phyloP scores from a whole-genome alignment of 92 coral and sea anemone genomes.

The Porites rus region DNA sequence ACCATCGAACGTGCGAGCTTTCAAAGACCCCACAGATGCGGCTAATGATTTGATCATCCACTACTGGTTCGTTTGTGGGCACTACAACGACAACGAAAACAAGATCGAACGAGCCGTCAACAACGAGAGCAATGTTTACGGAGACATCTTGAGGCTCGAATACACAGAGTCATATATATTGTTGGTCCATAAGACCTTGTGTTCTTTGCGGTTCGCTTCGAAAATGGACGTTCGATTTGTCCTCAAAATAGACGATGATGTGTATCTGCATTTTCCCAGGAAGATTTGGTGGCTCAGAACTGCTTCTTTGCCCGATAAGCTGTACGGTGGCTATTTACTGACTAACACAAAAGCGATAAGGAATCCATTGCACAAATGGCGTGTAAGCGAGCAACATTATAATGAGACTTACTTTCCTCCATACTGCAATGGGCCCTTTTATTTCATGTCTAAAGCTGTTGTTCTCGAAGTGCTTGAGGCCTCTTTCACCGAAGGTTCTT shows the following conservation, averaged over 20 bases:
- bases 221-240: conserved; percentile 40
- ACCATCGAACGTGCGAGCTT: neutral
- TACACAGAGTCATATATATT: conserved; percentile 38
- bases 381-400: neutral
- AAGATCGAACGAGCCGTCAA: neutral
- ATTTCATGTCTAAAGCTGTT: conserved; percentile 47
- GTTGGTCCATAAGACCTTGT: conserved; percentile 51
- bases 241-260: conserved; percentile 64
- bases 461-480: conserved; percentile 33
- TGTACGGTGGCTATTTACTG: conserved; percentile 41
- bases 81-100: neutral
- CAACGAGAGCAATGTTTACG: conserved; percentile 2
- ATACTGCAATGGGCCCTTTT: conserved; percentile 57
- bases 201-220: conserved; percentile 44
- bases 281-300: conserved; percentile 52
- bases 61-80: conserved; percentile 19
- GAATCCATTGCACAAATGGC: neutral
- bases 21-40: neutral
- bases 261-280: conserved; percentile 59
- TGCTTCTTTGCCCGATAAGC: conserved; percentile 36
- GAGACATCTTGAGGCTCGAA: conserved; percentile 51
- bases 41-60: neutral
- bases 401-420: conserved; percentile 28
- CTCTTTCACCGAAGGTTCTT: neutral
- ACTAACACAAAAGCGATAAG: neutral